Evolutionary conservation across 2,888 invertebrate genomes (phyloP).

Genomic region (Apamea epomidion): DNA sequence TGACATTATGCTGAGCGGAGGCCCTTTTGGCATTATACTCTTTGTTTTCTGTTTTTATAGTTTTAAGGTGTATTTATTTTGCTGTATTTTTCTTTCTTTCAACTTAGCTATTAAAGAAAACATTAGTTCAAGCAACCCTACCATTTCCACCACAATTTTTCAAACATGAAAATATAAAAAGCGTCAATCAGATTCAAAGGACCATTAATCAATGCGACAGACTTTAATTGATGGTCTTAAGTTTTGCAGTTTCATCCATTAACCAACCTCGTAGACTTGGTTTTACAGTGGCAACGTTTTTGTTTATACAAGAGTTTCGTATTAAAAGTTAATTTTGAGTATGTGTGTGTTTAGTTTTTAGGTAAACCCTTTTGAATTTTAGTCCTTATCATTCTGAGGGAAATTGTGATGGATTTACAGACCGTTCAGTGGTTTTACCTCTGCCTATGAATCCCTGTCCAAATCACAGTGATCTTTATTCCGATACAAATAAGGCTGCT

Average conservation of each 20-base stretch:
- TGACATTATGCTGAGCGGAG: too few species aligned
- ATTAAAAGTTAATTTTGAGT: constrained; percentile 39
- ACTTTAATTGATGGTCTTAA: constrained; percentile 56
- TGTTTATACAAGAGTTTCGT: constrained; percentile 42
- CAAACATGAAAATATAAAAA: constrained; percentile 44
- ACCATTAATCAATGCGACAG: constrained; percentile 54
- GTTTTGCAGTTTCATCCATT: constrained; percentile 61
- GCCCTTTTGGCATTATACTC: too few species aligned
- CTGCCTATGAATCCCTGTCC: neutral
- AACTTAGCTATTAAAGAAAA: neutral
- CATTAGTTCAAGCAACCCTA: constrained; percentile 4
- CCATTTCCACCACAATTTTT: constrained; percentile 16
- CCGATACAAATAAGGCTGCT: neutral
- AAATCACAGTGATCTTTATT: neutral
- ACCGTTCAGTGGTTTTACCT: too few species aligned
- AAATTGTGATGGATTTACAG: neutral
- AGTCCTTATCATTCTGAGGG: neutral
- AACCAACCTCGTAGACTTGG: constrained; percentile 34
- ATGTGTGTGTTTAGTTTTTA: constrained; percentile 11
- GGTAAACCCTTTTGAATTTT: neutral
- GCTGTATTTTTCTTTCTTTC: too few species aligned
- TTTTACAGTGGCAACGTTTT: constrained; percentile 38
- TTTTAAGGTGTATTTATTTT: too few species aligned
- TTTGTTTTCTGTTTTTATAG: too few species aligned
- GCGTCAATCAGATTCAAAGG: constrained; percentile 47